phyloP scores from a whole-genome alignment of 2,797 vertebrate genomes.

The Rhabdophis nuchalis region DNA sequence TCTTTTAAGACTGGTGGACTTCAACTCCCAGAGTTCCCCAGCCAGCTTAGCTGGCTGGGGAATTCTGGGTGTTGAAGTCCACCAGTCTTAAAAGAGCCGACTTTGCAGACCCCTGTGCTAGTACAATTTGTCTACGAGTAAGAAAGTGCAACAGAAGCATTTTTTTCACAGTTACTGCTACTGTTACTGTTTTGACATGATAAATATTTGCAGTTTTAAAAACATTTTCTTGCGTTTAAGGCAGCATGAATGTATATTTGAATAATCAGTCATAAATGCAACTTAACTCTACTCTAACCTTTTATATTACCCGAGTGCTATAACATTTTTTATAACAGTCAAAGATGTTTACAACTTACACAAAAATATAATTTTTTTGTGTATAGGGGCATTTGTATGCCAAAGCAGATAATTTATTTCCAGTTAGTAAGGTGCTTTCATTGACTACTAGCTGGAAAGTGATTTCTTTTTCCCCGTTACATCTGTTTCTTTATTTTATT shows the following conservation, averaged over 20 bases:
- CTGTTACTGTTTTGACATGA: not conserved
- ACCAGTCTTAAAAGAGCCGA: no score
- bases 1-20: no score
- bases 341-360: not conserved
- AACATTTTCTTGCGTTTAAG: not conserved
- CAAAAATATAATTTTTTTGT: not conserved
- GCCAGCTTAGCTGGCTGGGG: no score
- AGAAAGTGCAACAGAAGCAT: not conserved
- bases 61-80: no score
- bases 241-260: not conserved
- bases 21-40: no score
- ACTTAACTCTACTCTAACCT: not conserved
- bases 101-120: no score
- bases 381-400: not conserved
- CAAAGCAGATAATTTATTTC: not conserved
- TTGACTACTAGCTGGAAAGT: not conserved
- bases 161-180: not conserved
- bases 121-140: not conserved
- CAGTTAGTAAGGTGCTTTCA: not conserved
- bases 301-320: not conserved
- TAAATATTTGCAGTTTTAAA: not conserved
- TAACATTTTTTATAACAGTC: not conserved
- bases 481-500: slow-evolving; percentile 30
- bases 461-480: not conserved
- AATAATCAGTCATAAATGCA: not conserved